Evolutionary conservation across 2,797 vertebrate genomes (phyloP).

Genomic region (Rhadinocentrus ornatus): DNA sequence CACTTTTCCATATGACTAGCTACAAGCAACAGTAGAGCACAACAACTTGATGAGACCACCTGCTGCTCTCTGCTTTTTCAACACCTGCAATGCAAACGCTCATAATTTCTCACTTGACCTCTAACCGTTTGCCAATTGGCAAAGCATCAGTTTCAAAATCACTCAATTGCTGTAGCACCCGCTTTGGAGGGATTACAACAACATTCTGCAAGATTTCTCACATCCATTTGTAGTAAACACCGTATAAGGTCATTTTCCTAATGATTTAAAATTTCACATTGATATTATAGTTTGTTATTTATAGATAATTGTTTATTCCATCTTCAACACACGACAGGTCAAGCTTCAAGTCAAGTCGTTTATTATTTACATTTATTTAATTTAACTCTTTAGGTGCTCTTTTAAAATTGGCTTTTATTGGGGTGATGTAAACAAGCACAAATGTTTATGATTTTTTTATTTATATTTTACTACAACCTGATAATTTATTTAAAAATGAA

Average conservation of each 20-base stretch:
- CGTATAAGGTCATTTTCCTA: not conserved
- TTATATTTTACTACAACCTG: not conserved
- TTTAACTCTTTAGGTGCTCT: not conserved
- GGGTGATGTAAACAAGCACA: not conserved
- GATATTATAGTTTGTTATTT: not conserved
- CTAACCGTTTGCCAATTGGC: slow-evolving; percentile 60
- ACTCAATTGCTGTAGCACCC: slow-evolving; percentile 10
- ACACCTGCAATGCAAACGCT: slow-evolving; percentile 73
- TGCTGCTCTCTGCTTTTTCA: slow-evolving; percentile 68
- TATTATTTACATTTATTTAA: not conserved
- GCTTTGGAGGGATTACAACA: slow-evolving; percentile 11
- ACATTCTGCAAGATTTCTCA: not conserved
- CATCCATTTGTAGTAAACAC: not conserved
- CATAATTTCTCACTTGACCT: slow-evolving; percentile 77
- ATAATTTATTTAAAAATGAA: not conserved
- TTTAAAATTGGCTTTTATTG: not conserved
- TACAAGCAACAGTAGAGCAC: slow-evolving; percentile 79
- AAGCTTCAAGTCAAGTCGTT: not conserved
- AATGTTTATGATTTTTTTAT: not conserved
- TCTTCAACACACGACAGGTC: not conserved
- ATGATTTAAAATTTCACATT: not conserved
- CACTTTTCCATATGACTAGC: slow-evolving; percentile 83
- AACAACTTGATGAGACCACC: slow-evolving; percentile 79
- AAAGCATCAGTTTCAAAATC: slow-evolving; percentile 42
- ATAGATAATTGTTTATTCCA: not conserved